Base-by-base conservation (phyloP, 2,113 vertebrate genomes). In the Leucosticte australis region DNA sequence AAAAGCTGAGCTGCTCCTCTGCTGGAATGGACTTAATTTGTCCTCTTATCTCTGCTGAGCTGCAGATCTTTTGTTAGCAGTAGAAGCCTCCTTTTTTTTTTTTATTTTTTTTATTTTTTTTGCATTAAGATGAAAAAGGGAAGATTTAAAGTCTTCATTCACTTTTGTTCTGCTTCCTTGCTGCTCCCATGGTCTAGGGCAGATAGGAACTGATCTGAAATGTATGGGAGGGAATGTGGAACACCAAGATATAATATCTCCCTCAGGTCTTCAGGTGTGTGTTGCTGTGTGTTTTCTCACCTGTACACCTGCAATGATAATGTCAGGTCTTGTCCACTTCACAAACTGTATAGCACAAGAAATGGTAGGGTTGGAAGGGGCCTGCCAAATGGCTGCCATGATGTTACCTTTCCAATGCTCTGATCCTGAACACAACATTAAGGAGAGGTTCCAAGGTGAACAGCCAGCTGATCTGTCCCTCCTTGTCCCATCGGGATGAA, bases 181-280 rank as follows among this genome's bases (percentile, higher is more conserved):
- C 31, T 77, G 49, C 24, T 81, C 5, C 24, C 6, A 3, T 64
- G 47, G 23, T 76, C 31, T 77, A 59, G 24, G 27, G 7, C 20
- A 82, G n/a, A 65, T 10, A 76, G 35, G 70, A 75, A 52, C 9
- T n/a, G 39, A 18, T 82, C 57, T 83, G 55, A 94, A 91, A 55
- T 6, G 3, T 0, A 2, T 39, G 24, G 46, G 24, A 31, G 73
- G 30, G 8, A 85, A 76, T 69, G n/a, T 52, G 57, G 37, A 87
- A 53, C 0, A 2, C 49, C 23, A 52, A 49, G 65, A 28, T 2
- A 0, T 41, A 39, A 0, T 39, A 18, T 22, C 5, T 83, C 44
- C 15, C 60, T 78, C 27, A 35, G 20, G 37, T 69, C n/a, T 85
- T 68, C 23, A 70, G 33, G 13, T 65, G 14, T 47, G 18, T 33